Evolutionary conservation across 2,888 invertebrate species (phyloP).

Genomic region (Aspidiotus destructor): DNA sequence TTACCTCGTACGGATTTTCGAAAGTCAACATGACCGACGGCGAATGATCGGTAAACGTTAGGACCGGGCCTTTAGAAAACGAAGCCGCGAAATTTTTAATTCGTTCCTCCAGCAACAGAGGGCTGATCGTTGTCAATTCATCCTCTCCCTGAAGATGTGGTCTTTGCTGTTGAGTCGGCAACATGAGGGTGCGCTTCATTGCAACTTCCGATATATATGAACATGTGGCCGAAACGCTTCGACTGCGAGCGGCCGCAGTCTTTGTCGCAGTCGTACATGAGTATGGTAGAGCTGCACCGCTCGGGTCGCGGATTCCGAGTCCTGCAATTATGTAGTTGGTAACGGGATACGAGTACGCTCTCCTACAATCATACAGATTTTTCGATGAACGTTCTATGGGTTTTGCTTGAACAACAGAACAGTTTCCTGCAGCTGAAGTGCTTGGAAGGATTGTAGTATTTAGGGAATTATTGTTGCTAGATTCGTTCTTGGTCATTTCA

Average conservation of each 20-base stretch:
- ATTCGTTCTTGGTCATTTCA: slow-evolving; percentile 6
- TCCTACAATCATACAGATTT: slow-evolving; percentile 10
- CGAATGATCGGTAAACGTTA: slow-evolving; percentile 12
- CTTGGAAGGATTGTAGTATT: too few relatives aligned
- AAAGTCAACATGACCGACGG: slow-evolving; percentile 19
- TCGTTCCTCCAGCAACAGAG: neutral
- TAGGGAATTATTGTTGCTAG: too few relatives aligned
- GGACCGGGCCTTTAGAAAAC: slow-evolving; percentile 6
- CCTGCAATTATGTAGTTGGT: slow-evolving; percentile 17
- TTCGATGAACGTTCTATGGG: neutral
- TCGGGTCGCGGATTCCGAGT: neutral
- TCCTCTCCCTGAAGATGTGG: neutral
- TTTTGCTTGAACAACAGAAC: too few relatives aligned
- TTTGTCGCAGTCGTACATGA: neutral
- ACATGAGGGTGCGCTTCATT: neutral
- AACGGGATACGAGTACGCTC: slow-evolving; percentile 24
- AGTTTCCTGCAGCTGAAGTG: too few relatives aligned
- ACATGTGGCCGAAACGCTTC: slow-evolving; percentile 18
- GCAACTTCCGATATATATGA: slow-evolving; percentile 25
- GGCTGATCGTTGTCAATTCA: neutral
- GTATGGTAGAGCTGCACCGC: neutral
- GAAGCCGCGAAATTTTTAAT: neutral
- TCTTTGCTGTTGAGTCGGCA: neutral
- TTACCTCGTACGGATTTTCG: slow-evolving; percentile 15
- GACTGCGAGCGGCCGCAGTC: slow-evolving; percentile 16